Evolutionary conservation across 30 jellyfish, hydroid and myxozoan species (phyloP), one percentile per base, ranked within the genome.

Genomic region (Catostylus mosaicus): DNA sequence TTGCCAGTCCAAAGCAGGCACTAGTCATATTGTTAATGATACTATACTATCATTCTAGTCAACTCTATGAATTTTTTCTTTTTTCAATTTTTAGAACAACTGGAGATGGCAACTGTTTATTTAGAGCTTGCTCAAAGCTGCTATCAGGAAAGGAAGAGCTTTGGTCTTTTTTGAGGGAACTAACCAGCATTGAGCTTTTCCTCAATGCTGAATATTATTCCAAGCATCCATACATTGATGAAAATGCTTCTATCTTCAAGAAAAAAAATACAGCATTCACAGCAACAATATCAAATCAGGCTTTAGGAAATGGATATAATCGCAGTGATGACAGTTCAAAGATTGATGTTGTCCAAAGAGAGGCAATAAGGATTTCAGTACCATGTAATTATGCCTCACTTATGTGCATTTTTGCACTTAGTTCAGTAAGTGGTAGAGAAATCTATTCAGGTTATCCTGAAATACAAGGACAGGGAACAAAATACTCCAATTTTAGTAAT

Each of bases 71-170:
- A n/a, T n/a, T n/a, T n/a, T n/a, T n/a, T n/a, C n/a, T n/a, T n/a
- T n/a, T n/a, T n/a, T n/a, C n/a, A n/a, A n/a, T n/a, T 47, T 47
- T 47, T 47, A 47, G 61, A 20, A 47, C 61, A 47, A 12, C 61
- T 47, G 74, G 30, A 24, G 83, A 71, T 40, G 83, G 83, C 8
- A 71, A 71, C 43, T 71, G 77, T 37, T 40, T 71, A 30, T 71
- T 12, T 37, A 40, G 70, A 37, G 67, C 83, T 22, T 35, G 77
- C 2, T 71, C 83, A 20, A 71, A 71, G 35, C 73, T 71, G 11
- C 79, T 67, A 11, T 67, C 38, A 12, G 83, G 83, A 40, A 40
- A 35, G 16, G 38, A 2, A 35, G 83, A 47, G 14, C 30, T 71
- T 11, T 3, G 83, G 83, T 23, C 77, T 14, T 71, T 11, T 38